Conservation (phyloP, 2,888 invertebrate genomes). For the Dolichopus griseipennis region DNA sequence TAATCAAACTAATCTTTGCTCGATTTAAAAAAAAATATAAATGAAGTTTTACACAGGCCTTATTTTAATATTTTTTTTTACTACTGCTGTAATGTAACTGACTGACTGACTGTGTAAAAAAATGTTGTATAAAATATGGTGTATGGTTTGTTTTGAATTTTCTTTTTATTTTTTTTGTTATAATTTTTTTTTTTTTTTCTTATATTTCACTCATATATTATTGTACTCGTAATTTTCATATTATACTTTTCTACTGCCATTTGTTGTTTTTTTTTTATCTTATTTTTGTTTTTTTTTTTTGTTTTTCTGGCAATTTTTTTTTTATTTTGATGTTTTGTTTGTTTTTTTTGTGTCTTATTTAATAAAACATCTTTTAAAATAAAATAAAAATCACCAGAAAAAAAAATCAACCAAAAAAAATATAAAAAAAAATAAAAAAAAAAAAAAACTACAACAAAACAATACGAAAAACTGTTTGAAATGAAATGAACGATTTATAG, state of each 20-base stretch:
- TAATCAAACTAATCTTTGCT: slow-evolving; percentile 19
- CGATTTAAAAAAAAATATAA: background rate
- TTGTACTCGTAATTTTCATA: too few species aligned
- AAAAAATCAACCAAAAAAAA: background rate
- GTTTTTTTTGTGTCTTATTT: background rate
- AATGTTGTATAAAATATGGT: background rate
- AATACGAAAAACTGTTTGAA: too few species aligned
- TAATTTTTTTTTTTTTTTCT: background rate
- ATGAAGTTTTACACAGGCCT: background rate
- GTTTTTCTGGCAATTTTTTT: background rate
- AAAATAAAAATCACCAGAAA: background rate
- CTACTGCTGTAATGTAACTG: background rate
- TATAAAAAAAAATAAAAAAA: background rate
- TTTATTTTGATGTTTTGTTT: background rate
- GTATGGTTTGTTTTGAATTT: background rate
- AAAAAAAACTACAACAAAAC: too few species aligned
- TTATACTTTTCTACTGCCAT: background rate
- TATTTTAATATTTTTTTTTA: background rate
- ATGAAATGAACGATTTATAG: background rate
- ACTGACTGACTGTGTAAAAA: background rate
- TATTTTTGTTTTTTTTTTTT: background rate
- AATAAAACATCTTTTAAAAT: slow-evolving; percentile 1
- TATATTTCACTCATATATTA: too few species aligned
- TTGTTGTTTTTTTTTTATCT: too few species aligned
- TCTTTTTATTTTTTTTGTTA: background rate